These are phyloP conservation scores for Neolamprologus falcicula DNA, from an alignment of 2,113 vertebrate species.

Conservation along the genomic window DNA sequence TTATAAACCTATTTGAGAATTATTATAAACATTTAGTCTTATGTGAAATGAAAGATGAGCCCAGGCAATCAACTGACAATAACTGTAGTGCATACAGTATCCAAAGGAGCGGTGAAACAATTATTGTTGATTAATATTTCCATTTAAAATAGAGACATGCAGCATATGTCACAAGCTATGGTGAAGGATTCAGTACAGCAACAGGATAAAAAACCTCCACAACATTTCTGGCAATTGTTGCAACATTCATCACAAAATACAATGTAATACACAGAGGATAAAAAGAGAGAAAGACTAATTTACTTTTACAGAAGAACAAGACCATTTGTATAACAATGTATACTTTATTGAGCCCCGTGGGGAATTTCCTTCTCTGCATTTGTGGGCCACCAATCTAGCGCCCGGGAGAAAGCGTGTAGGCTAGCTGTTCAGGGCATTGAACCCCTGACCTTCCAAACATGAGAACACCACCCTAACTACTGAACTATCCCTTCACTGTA, in stretches of 20 bases:
- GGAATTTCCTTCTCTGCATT: background rate
- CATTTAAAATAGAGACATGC: no score
- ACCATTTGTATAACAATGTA: background rate
- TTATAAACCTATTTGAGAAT: no score
- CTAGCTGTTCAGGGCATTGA: background rate
- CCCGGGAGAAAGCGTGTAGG: rapidly evolving
- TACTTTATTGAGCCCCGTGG: background rate
- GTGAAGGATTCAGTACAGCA: no score
- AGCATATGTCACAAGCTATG: no score
- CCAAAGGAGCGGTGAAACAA: rapidly evolving
- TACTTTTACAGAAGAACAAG: background rate
- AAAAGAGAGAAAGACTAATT: background rate
- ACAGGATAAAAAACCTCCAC: no score
- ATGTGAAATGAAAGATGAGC: no score
- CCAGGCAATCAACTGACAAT: no score
- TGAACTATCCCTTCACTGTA: background rate
- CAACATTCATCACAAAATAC: background rate
- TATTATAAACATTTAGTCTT: no score
- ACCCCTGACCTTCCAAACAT: rapidly evolving
- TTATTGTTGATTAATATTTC: no score
- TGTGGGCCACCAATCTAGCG: background rate
- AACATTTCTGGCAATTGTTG: no score
- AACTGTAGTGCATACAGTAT: no score
- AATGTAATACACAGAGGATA: background rate
- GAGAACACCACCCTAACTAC: background rate